A percentile compares a stretch with the other conserved stretches of the same genome.
Evolutionary conservation across 2,888 invertebrate species (phyloP).

Genomic region (Altica lythri): DNA sequence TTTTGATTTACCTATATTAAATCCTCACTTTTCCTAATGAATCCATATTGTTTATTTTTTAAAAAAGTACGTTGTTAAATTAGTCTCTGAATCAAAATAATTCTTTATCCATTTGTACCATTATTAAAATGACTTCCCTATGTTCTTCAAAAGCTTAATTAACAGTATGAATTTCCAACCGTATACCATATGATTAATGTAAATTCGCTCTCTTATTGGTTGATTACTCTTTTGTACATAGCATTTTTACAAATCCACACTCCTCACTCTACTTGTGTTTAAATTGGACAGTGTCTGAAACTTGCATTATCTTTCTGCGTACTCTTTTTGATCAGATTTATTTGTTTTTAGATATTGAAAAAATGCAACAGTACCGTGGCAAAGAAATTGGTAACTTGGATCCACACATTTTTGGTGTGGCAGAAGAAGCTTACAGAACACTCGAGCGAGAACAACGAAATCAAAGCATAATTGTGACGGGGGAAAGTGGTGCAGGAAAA

Average conservation of each 20-base stretch:
- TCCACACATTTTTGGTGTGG: conserved; percentile 98
- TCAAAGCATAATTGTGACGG: conserved; percentile 90
- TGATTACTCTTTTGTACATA: not conserved
- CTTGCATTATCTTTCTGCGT: no score
- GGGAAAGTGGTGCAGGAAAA: conserved; percentile 98
- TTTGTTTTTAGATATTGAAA: conserved; percentile 69
- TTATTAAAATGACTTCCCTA: no score
- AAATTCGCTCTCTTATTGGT: not conserved
- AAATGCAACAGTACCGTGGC: conserved; percentile 93
- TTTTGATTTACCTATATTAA: no score
- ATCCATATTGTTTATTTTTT: no score
- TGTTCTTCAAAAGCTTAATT: no score
- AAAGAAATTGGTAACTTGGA: conserved; percentile 95
- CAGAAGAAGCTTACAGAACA: conserved; percentile 97
- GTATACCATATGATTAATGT: not conserved
- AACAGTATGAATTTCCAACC: not conserved
- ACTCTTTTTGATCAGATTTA: no score
- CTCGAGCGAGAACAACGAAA: conserved; percentile 82
- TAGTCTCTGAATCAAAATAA: no score
- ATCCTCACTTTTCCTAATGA: no score
- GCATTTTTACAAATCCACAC: not conserved
- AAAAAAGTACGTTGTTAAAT: not conserved
- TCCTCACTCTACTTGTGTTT: not conserved
- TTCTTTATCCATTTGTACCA: no score
- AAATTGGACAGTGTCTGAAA: not conserved